Evolutionary conservation across 2,797 vertebrate genomes (phyloP), one percentile per base, ranked within the genome.

Genomic region (Pteropus rufus): DNA sequence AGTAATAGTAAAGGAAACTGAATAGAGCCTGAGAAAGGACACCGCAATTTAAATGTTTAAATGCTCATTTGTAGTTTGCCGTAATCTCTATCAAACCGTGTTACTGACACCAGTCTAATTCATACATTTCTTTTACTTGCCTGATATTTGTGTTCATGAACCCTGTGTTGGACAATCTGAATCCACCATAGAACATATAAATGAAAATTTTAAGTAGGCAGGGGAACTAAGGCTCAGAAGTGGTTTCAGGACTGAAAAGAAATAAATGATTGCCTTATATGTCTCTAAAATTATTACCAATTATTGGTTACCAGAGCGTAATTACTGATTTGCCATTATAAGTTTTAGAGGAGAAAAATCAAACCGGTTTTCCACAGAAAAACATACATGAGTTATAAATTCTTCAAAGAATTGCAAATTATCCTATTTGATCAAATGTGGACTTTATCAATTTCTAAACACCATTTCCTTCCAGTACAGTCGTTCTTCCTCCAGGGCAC

Each of bases 391-490:
- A 69, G 2, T 91, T 85, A 5, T 54, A 49, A 46, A 31, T 41
- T 93, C 26, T 95, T 81, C 62, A 64, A 65, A 89, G 10, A 79
- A 72, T 26, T 95, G 41, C 16, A 83, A 86, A 89, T 82, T 19
- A 39, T 26, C 10, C 41, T 69, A 19, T 65, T 14, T 83, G 14
- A 62, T 87, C 34, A 88, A 72, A 5, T 67, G 10, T 73, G 56
- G 26, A 56, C 19, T 70, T 85, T 52, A 91, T 58, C 58, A 58
- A 90, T 54, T 65, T 44, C 29, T 64, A 24, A 81, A 26, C 7
- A 67, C 5, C 1, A n/a, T 82, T 84, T 92, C 19, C 41, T n/a
- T 8, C 18, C 5, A 18, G 1, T 34, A 5, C 36, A 34, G 3
- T 60, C 79, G 44, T 69, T 83, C 29, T 65, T 56, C 19, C 36